Evolutionary conservation across 2,113 vertebrate genomes (phyloP), one percentile per base, ranked within the genome.

Genomic region (Onychostoma macrolepis): DNA sequence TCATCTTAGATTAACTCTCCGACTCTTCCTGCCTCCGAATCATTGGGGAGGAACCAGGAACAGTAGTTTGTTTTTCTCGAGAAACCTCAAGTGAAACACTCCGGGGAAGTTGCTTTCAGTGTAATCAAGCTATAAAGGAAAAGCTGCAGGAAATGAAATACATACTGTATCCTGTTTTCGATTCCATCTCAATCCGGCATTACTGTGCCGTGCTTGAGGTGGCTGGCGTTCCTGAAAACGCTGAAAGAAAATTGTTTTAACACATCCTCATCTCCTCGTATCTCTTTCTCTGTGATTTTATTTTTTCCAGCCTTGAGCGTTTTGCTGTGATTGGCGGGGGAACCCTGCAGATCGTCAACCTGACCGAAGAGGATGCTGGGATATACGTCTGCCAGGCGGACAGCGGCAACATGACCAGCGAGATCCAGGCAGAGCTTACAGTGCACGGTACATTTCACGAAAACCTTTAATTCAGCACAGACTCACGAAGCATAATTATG

Each of bases 391-490:
- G 96, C 89, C 65, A 94, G 38, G 95, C 92, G 0, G 94, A 95
- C n/a, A 95, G 92, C 0, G 94, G 93, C 21, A 97, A 97, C 0
- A 94, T 96, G 71, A 97, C 96, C 0, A 72, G 93, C 15, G 93
- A 94, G 85, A 93, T 94, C 4, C 94, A 95, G 17, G 96, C 96
- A 36, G 96, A 96, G 48, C 95, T 97, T 61, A n/a, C 84, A 0
- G 91, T 97, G 12, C 96, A 95, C 94, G 96, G 96, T 97, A 94
- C 1, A 85, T 15, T 50, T 69, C 13, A 30, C 6, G 0, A 38
- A 58, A 21, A 11, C 33, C 24, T 75, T 75, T 2, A 26, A 0
- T 75, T 75, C 72, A 30, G 63, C 26, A 67, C 26, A 65, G 26
- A 58, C 53, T 58, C 53, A 24, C 19, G 2, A 53, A 72, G 33